Evolutionary conservation across 2,888 invertebrate genomes (phyloP).

Genomic region (Phaonia tiefii): DNA sequence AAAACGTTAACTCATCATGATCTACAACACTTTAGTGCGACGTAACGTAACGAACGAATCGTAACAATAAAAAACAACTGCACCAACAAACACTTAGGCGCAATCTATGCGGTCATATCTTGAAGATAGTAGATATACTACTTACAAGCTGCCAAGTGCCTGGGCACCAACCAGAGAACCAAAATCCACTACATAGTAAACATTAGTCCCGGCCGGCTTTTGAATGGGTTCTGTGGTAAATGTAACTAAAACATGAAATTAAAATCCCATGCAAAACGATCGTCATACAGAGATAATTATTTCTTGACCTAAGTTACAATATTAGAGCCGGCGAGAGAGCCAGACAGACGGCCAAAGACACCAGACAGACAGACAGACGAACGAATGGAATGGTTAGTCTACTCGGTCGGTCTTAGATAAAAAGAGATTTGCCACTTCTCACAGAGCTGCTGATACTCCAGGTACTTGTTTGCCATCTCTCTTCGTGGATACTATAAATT

Average conservation of each 20-base stretch:
- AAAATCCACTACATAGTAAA: neutral
- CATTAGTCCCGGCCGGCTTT: neutral
- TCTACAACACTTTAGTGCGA: constrained; percentile 62
- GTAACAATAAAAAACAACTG: too few species aligned
- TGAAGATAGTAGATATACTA: neutral
- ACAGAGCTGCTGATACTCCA: too few species aligned
- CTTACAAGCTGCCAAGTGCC: neutral
- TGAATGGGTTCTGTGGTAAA: constrained; percentile 12
- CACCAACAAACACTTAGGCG: constrained; percentile 12
- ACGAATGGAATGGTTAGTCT: neutral
- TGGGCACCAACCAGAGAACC: neutral
- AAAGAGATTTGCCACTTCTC: too few species aligned
- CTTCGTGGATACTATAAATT: constrained; percentile 60
- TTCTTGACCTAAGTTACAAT: constrained; percentile 57
- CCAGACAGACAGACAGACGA: neutral
- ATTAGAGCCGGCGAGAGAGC: neutral
- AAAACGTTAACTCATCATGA: constrained; percentile 52
- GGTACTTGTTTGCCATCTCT: neutral
- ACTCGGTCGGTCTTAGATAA: neutral
- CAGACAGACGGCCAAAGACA: too few species aligned
- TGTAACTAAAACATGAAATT: constrained; percentile 38
- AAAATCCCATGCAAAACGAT: constrained; percentile 55
- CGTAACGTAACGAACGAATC: constrained; percentile 40
- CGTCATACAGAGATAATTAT: constrained; percentile 61
- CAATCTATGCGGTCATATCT: too few species aligned